Conservation (phyloP, 2,797 vertebrate species). For the Notolabrus celidotus region DNA sequence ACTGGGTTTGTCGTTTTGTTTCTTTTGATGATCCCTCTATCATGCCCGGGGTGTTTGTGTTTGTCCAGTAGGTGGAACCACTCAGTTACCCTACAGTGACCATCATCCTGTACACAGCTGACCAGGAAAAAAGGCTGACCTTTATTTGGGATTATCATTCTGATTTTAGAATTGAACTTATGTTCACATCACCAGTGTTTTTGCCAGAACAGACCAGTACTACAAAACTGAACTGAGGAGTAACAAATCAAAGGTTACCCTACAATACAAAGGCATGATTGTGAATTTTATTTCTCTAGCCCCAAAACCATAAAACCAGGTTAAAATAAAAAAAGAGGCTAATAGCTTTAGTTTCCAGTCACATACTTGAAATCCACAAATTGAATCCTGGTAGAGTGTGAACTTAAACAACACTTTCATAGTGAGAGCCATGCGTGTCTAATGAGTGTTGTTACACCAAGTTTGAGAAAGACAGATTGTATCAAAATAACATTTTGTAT, state of each 20-base stretch:
- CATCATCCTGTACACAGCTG: not conserved
- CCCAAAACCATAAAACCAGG: not conserved
- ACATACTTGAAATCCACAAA: not conserved
- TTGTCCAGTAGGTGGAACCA: slow-evolving; percentile 67
- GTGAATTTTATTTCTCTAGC: not conserved
- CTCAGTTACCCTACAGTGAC: slow-evolving; percentile 24
- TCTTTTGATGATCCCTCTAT: not conserved
- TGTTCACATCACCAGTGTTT: no score
- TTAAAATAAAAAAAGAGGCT: not conserved
- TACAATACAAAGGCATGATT: not conserved
- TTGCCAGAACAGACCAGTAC: not conserved
- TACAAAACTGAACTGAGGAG: not conserved
- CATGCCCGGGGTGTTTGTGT: slow-evolving; percentile 8
- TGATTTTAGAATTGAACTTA: no score
- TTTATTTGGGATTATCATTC: no score
- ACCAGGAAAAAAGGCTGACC: not conserved
- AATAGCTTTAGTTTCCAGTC: not conserved
- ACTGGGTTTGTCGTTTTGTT: not conserved
- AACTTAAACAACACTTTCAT: not conserved
- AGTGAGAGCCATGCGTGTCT: not conserved
- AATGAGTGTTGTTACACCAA: not conserved
- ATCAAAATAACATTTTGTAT: no score
- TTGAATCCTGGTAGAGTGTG: not conserved
- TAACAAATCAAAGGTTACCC: not conserved
- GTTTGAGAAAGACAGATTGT: not conserved